Evolutionary conservation across 2,888 invertebrate genomes (phyloP).

Genomic region (Ctenicera cuprea): DNA sequence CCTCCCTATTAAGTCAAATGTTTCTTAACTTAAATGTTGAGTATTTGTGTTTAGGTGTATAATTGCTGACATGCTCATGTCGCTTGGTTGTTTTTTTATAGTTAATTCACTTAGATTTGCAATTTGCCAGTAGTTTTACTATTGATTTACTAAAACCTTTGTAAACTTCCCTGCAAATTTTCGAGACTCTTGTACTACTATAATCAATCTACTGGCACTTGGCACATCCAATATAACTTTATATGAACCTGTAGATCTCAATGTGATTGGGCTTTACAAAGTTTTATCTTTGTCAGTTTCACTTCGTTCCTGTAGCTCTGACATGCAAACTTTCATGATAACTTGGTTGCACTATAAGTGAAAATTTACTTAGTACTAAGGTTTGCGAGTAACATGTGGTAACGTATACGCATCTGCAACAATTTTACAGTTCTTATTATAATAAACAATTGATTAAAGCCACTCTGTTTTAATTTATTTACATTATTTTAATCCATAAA

Average conservation of each 20-base stretch:
- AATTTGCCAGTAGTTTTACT: background rate
- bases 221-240: conserved; percentile 50
- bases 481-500: too few species aligned
- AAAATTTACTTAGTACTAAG: background rate
- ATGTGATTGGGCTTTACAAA: conserved; percentile 35
- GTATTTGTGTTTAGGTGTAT: too few species aligned
- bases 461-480: too few species aligned
- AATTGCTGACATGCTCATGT: too few species aligned
- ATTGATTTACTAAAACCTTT: background rate
- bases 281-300: conserved; percentile 42
- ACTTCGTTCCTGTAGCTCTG: background rate
- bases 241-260: conserved; percentile 42
- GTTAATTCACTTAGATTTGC: too few species aligned
- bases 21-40: too few species aligned
- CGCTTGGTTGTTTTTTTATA: too few species aligned
- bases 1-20: too few species aligned
- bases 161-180: conserved; percentile 18
- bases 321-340: conserved; percentile 6
- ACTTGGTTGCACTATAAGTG: background rate
- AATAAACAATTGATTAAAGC: too few species aligned
- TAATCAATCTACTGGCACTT: conserved; percentile 46
- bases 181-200: conserved; percentile 27
- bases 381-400: background rate
- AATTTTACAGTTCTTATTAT: too few species aligned
- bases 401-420: background rate